A percentile compares a stretch with the other conserved stretches of the same genome.
These are phyloP conservation scores for Adineta ricciae DNA, from an alignment of 2,888 invertebrate genomes.

Conservation along the genomic window DNA sequence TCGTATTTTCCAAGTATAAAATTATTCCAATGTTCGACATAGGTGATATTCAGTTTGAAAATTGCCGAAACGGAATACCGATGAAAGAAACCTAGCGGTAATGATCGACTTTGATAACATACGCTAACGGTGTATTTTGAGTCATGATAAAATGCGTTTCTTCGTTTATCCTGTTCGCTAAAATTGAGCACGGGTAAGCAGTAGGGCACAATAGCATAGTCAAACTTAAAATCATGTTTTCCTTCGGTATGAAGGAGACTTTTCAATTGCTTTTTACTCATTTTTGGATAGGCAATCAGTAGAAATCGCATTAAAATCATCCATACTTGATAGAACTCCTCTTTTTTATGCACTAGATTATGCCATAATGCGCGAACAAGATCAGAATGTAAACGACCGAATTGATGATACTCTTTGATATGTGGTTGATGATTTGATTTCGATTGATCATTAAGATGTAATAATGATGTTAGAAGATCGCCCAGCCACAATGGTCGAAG, in stretches of 20 bases:
- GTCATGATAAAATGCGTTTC: background rate
- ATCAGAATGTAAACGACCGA: background rate
- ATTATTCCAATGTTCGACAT: background rate
- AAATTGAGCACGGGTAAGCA: background rate
- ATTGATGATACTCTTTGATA: background rate
- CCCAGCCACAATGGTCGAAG: constrained; percentile 2
- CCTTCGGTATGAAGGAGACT: background rate
- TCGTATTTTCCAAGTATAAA: background rate
- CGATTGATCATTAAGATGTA: background rate
- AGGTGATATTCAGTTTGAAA: background rate
- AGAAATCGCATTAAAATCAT: background rate
- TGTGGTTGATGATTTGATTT: background rate
- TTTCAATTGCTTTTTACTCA: background rate
- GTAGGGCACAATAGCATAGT: background rate
- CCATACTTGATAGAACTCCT: background rate
- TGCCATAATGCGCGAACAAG: background rate
- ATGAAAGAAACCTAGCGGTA: background rate
- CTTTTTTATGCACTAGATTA: constrained; percentile 4
- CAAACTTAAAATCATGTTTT: background rate
- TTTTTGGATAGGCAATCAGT: constrained; percentile 18
- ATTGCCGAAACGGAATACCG: background rate
- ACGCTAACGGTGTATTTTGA: background rate
- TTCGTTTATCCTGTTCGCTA: background rate
- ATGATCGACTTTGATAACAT: background rate
- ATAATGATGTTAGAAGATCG: background rate